Conservation (phyloP, 2,113 vertebrate species). For the Vulpes vulpes region DNA sequence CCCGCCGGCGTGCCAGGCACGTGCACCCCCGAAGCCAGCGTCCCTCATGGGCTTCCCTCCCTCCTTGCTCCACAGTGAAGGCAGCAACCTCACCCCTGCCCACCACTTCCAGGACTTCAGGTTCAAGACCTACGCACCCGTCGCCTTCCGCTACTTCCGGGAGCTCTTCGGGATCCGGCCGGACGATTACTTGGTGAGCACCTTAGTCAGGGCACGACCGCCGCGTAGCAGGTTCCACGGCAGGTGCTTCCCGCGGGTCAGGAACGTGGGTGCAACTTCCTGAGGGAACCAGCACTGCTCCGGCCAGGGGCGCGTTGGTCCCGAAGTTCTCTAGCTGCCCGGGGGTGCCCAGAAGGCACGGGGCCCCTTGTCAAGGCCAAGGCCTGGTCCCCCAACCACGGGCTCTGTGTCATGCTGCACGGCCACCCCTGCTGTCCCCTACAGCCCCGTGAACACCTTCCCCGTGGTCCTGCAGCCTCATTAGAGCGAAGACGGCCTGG, state of each 20-base stretch:
- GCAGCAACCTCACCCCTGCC: conserved; percentile 98
- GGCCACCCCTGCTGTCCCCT: not conserved
- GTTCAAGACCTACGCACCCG: conserved; percentile 98
- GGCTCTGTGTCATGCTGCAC: accelerated
- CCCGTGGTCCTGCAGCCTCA: not conserved
- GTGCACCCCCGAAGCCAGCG: no score
- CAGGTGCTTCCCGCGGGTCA: accelerated
- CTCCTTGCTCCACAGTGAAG: conserved; percentile 91
- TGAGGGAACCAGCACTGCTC: accelerated
- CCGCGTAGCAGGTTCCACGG: accelerated
- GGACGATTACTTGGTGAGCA: conserved; percentile 98
- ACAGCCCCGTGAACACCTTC: not conserved
- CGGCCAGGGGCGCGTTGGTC: not conserved
- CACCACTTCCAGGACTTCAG: conserved; percentile 99
- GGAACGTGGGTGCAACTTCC: not conserved
- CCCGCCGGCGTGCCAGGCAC: no score
- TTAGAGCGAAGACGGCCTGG: accelerated
- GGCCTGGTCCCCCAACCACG: not conserved
- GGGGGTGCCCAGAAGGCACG: not conserved
- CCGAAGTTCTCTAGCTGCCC: not conserved
- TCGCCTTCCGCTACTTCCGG: conserved; percentile 99
- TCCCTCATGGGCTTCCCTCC: not conserved
- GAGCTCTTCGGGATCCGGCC: conserved; percentile 99
- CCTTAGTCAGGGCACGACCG: accelerated
- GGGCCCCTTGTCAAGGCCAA: not conserved